A percentile compares a stretch with the other conserved stretches of the same genome.
Evolutionary conservation across 2,888 invertebrate species (phyloP).

Genomic region (Actias luna): DNA sequence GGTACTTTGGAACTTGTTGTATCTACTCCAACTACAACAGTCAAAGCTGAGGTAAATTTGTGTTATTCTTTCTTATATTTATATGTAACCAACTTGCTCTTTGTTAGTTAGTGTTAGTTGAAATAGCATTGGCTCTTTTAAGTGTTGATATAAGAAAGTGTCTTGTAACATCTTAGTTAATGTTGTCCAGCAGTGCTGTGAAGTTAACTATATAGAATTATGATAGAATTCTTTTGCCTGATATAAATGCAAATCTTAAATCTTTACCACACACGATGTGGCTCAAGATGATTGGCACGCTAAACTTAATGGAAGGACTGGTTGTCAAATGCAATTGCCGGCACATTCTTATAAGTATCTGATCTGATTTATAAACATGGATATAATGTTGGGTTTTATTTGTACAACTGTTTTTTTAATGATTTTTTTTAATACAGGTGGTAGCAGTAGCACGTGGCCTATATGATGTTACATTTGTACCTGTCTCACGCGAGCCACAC

Average conservation of each 20-base stretch:
- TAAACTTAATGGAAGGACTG: no score
- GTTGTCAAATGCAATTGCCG: no score
- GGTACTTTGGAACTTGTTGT: slow-evolving; percentile 96
- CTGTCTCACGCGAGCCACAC: slow-evolving; percentile 93
- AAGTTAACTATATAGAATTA: no score
- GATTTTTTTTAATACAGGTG: slow-evolving; percentile 77
- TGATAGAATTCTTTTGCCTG: not conserved
- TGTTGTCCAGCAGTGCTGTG: no score
- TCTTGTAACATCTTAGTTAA: no score
- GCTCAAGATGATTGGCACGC: no score
- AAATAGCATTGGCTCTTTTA: no score
- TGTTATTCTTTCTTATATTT: not conserved
- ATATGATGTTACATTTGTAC: slow-evolving; percentile 95
- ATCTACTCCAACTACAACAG: slow-evolving; percentile 92
- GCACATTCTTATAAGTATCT: no score
- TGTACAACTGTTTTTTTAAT: slow-evolving; percentile 19
- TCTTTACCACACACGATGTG: not conserved
- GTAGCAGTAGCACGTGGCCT: slow-evolving; percentile 94
- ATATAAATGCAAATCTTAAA: not conserved
- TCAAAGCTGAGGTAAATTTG: slow-evolving; percentile 89
- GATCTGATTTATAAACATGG: no score
- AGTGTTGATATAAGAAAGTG: no score
- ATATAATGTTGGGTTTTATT: not conserved
- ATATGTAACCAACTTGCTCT: no score
- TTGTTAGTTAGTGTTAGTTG: no score